Conservation (phyloP, 2,113 vertebrate species). For the Vulpes lagopus region DNA sequence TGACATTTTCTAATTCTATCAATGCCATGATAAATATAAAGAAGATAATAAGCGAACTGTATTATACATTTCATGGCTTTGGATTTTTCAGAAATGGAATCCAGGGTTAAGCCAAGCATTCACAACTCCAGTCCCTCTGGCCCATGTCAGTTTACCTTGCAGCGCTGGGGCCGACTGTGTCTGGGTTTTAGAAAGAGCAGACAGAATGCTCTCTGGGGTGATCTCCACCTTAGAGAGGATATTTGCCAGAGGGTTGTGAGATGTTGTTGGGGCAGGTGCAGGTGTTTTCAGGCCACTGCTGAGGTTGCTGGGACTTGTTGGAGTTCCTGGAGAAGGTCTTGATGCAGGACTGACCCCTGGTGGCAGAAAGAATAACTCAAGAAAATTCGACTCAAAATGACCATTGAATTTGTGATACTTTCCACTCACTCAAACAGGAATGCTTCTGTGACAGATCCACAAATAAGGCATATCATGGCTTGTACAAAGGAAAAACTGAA, state of each 20-base stretch:
- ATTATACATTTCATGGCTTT: conserved; percentile 17
- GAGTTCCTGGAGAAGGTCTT: conserved; percentile 93
- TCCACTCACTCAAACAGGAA: conserved; percentile 17
- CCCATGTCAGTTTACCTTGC: conserved; percentile 88
- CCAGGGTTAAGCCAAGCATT: not conserved
- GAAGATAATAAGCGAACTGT: not conserved
- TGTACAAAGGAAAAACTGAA: conserved; percentile 59
- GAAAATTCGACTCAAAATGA: conserved; percentile 62
- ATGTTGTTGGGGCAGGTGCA: conserved; percentile 84
- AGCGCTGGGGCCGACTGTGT: conserved; percentile 88
- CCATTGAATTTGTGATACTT: conserved; percentile 14
- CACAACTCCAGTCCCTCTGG: not conserved
- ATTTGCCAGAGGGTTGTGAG: conserved; percentile 92
- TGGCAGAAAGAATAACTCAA: conserved; percentile 78
- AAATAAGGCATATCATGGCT: not conserved
- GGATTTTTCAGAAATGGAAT: conserved; percentile 45
- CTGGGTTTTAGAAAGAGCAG: conserved; percentile 96
- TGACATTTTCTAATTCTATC: conserved; percentile 8
- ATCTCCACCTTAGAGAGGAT: conserved; percentile 98
- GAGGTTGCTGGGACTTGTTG: conserved; percentile 91
- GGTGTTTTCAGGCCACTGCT: conserved; percentile 90
- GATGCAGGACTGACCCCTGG: conserved; percentile 94
- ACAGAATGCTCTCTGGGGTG: conserved; percentile 96
- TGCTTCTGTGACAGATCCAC: not conserved
- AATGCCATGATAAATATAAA: not conserved